Evolutionary conservation across 2,888 invertebrate genomes (phyloP).

Genomic region (Amiota minor): DNA sequence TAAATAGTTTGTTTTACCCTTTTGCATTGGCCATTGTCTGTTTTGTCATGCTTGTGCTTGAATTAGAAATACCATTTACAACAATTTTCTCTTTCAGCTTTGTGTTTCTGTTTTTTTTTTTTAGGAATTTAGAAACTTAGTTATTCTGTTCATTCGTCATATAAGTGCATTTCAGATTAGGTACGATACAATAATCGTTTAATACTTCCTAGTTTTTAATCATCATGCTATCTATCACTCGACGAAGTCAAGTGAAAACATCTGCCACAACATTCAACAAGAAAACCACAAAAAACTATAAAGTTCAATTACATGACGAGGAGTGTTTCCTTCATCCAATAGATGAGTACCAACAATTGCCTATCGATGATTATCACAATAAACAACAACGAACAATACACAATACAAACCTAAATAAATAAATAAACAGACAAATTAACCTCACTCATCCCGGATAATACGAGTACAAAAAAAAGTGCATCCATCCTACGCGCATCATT

Average conservation of each 20-base stretch:
- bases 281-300: background rate
- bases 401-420: slow-evolving; percentile 14
- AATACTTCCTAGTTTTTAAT: too few species aligned
- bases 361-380: slow-evolving; percentile 12
- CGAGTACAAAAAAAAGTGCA: background rate
- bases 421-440: background rate
- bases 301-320: background rate
- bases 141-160: background rate
- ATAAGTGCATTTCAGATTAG: too few species aligned
- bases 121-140: background rate
- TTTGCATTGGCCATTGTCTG: slow-evolving; percentile 16
- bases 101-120: too few species aligned
- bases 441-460: background rate
- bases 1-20: slow-evolving; percentile 7
- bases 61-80: background rate
- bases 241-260: too few species aligned
- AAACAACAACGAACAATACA: background rate
- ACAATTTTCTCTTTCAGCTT: too few species aligned
- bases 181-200: too few species aligned
- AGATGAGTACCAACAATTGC: slow-evolving; percentile 4
- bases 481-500: slow-evolving; percentile 35
- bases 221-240: too few species aligned
- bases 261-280: too few species aligned
- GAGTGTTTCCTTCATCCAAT: background rate
- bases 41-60: background rate